phyloP scores from a whole-genome alignment of 2,113 vertebrate species.

The Campylomormyrus numenius region DNA sequence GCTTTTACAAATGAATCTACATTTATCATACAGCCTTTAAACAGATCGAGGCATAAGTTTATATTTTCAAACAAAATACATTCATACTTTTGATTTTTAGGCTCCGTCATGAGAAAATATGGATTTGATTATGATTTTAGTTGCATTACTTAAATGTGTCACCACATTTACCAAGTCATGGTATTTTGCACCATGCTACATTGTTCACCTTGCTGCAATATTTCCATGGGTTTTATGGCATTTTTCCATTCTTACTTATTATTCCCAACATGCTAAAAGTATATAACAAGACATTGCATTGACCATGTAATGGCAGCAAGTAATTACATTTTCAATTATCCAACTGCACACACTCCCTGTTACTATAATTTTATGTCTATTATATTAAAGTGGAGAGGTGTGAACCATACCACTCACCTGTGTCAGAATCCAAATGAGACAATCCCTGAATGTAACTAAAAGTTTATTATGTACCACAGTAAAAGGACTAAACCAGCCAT shows the following conservation, averaged over 20 bases:
- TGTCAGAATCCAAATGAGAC: background rate
- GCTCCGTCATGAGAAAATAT: background rate
- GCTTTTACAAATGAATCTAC: background rate
- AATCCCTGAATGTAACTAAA: background rate
- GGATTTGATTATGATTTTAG: background rate
- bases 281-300: background rate
- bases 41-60: background rate
- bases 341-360: background rate
- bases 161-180: background rate
- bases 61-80: background rate
- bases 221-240: background rate
- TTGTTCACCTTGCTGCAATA: background rate
- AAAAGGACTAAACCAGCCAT: background rate
- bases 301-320: background rate
- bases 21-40: background rate
- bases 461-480: background rate
- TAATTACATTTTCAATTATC: background rate
- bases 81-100: background rate
- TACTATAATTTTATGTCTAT: background rate
- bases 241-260: background rate
- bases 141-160: background rate
- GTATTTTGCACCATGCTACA: background rate
- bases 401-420: background rate
- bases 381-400: background rate
- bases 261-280: background rate